Base-by-base conservation (phyloP, 2,797 vertebrate species). In the Neostethus bicornis region DNA sequence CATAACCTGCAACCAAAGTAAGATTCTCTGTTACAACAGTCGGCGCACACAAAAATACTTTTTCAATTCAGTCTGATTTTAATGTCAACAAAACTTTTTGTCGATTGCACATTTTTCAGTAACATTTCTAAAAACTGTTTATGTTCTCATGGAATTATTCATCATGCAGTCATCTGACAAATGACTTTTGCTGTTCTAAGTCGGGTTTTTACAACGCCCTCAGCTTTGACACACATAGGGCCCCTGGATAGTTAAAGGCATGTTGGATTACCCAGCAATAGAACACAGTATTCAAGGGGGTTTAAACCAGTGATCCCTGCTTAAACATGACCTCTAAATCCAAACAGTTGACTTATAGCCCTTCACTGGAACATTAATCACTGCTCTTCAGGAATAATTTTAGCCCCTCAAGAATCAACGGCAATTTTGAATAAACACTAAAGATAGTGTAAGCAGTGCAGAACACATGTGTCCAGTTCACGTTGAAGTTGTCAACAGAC, bases 251-350 rank as follows among this genome's bases (percentile, higher is more conserved):
- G 58, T 60, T 75, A 75, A 79, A 77, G 70, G 62, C 61, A 63
- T 10, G 0, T 26, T 68, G 71, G 73, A 86, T 87, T 85, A 85
- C 43, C 68, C 59, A 10, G 45, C 61, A 70, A 16, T 68, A 70
- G 49, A 73, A 42, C 61, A 74, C 64, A 59, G 74, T 79, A 75
- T 77, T 81, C 74, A 66, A 46, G 67, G 70, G 78, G 65, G 81
- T 84, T 35, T 81, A 86, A 84, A 77, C 84, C 72, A 73, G 16
- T 85, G 76, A 88, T 79, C 83, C 84, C 80, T 66, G 42, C 63
- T 83, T 75, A 80, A 81, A 77, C 70, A 81, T 66, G 63, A 79
- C 77, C 78, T 75, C 43, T 66, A 76, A 78, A 81, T 80, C 75
- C 67, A 61, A 76, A 65, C 74, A 64, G 60, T 70, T 66, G 61